phyloP scores from a whole-genome alignment of 2,113 vertebrate species.

The Trochalopteron elliotii region DNA sequence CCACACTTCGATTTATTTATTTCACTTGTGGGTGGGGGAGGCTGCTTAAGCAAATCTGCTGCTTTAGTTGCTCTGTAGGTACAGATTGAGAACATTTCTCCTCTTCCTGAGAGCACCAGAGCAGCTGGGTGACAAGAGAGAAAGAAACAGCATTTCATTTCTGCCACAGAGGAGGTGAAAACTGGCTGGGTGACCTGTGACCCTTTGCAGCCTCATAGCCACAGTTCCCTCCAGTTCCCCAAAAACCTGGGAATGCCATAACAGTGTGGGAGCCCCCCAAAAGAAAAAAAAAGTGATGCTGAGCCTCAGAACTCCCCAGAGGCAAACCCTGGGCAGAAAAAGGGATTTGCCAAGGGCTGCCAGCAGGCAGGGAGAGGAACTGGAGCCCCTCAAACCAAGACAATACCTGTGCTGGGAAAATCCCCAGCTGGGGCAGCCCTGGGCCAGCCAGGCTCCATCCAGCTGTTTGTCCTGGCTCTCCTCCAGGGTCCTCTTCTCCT shows the following conservation, averaged over 20 bases:
- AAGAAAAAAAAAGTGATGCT: background rate
- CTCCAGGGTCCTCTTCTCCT: background rate
- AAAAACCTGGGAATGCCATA: background rate
- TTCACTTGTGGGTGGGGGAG: background rate
- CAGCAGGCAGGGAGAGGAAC: background rate
- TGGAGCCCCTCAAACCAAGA: background rate
- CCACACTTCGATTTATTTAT: rapidly evolving
- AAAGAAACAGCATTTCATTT: background rate
- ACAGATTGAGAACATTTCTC: background rate
- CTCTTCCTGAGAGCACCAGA: background rate
- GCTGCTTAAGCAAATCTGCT: background rate
- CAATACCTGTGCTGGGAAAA: background rate
- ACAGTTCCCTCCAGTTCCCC: background rate
- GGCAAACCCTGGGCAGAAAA: background rate
- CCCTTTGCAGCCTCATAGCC: background rate
- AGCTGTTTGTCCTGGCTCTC: background rate
- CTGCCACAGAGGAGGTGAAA: background rate
- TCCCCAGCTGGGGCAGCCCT: background rate
- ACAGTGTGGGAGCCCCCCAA: background rate
- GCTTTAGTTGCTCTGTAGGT: background rate
- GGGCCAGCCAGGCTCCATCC: background rate
- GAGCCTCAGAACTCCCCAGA: background rate
- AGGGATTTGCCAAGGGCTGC: background rate
- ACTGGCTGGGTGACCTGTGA: background rate
- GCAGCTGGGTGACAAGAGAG: background rate